Evolutionary conservation across 1,140 invertebrate genomes (phyloP), one percentile per base, ranked within the genome.

Genomic region (Drosophila ficusphila): DNA sequence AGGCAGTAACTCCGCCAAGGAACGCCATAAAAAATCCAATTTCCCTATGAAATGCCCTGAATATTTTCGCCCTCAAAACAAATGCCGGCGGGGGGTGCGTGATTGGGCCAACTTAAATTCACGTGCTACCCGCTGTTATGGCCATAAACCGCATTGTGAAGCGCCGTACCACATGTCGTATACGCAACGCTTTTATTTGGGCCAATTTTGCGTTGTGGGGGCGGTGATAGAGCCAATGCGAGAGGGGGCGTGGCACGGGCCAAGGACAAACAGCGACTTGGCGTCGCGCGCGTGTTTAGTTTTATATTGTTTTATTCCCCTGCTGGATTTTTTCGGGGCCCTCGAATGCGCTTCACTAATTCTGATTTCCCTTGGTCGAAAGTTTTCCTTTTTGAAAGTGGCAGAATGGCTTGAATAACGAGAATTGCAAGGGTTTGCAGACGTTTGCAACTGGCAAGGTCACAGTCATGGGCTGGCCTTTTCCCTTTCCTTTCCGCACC

Each of bases 201-300:
- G 78, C 72, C 72, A 82, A 82, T 81, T 85, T 71, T 71, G 46
- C 39, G 48, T 29, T 29, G 64, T 29, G 34, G 31, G 16, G 47
- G 54, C 12, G 47, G 5, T 9, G 21, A 21, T 8, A 4, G 14
- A 1, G 21, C 9, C 3, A 8, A 12, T 9, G 16, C n/a, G 18
- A 7, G n/a, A 12, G 14, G n/a, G 21, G 53, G 56, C 58, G 57
- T 38, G 49, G 65, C 41, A 31, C 33, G 49, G 60, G 54, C 47
- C 81, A 83, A 86, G 81, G 79, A 49, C 79, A 85, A 73, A 42
- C 38, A 79, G 79, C 70, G 70, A 67, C 79, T 76, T 76, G 71
- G 76, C 76, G 76, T 64, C 79, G 79, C 56, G 62, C 53, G 64
- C 71, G 70, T 83, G 56, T 53, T 76, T 76, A 68, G 58, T 60